phyloP scores from a whole-genome alignment of 1,140 invertebrate species.

The Drosophila ogumai region DNA sequence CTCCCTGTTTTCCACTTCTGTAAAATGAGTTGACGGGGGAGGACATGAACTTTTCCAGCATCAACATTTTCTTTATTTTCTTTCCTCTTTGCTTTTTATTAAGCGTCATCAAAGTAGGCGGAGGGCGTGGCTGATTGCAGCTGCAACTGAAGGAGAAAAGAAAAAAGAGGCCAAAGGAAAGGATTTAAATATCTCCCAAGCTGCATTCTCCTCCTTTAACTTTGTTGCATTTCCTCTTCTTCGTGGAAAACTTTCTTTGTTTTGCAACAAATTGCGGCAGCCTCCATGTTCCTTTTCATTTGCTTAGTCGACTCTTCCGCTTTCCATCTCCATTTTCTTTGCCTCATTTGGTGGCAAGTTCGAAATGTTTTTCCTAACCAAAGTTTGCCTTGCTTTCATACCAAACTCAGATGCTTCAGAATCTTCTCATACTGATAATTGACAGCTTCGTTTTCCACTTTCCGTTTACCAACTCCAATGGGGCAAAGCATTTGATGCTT shows the following conservation, averaged over 20 bases:
- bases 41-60: conserved; percentile 16
- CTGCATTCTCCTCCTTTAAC: conserved; percentile 18
- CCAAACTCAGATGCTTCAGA: not conserved
- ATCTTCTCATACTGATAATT: conserved; percentile 8
- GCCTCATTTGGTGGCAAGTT: conserved; percentile 38
- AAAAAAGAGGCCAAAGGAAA: not conserved
- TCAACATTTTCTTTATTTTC: conserved; percentile 3
- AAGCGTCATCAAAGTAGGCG: conserved; percentile 30
- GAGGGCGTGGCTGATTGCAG: conserved; percentile 50
- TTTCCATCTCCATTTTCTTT: conserved; percentile 8
- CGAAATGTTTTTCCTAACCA: conserved; percentile 24
- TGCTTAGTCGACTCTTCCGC: conserved; percentile 19
- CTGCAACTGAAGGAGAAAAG: not conserved
- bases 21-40: conserved; percentile 20
- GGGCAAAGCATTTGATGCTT: conserved; percentile 26
- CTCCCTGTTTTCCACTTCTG: not conserved
- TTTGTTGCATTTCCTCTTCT: conserved; percentile 54
- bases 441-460: conserved; percentile 22
- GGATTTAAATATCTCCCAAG: conserved; percentile 51
- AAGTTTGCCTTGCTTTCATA: conserved; percentile 14
- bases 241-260: conserved; percentile 55
- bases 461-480: conserved; percentile 18
- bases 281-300: conserved; percentile 45
- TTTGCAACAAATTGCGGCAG: conserved; percentile 65
- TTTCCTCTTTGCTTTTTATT: conserved; percentile 12